Base-by-base conservation (phyloP, 2,888 invertebrate genomes). In the Dicyrtomina minuta region DNA sequence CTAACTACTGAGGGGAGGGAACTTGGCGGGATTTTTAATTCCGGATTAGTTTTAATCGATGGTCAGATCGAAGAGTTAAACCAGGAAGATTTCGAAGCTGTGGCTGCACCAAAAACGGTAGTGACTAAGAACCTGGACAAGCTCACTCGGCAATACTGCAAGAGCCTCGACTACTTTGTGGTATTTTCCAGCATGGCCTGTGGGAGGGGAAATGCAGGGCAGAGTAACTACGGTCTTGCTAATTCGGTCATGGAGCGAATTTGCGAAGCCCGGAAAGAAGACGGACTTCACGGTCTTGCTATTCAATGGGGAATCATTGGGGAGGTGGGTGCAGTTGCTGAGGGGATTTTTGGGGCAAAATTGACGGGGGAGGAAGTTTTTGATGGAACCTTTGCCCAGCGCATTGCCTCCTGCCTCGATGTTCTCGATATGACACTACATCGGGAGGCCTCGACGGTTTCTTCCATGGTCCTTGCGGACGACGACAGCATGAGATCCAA, bases 231-330 rank as follows among this genome's bases (percentile, higher is more conserved):
- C 81, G 95, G 93, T 27, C 89, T 90, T 85, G 89, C 93, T 51
- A 96, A 95, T 83, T 92, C 93, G 0, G 86, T 90, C 5, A 92
- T 94, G 92, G 93, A 95, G 82, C 86, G 92, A 75, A 88, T 95
- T 76, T 91, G 91, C 80, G 94, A 93, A 81, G 83, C 84, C 79
- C 86, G 93, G 74, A 84, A 84, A 79, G 82, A 82, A 68, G 87
- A 88, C 8, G 90, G 91, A 0, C 84, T 89, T 0, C 91, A 92
- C 0, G 94, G 86, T 0, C 82, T 92, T 71, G 94, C 94, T 1
- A 88, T 96, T 12, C 92, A 96, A 81, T 96, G 95, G 94, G 95
- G 96, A 46, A 94, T 93, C 43, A 87, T 96, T 65, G 96, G 93
- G 65, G 94, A 96, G 82, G 91, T 90, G 66, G 89, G 94, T 68